These are phyloP conservation scores for Drosophila nikananu DNA, from an alignment of 1,140 invertebrate species.

Conservation along the genomic window DNA sequence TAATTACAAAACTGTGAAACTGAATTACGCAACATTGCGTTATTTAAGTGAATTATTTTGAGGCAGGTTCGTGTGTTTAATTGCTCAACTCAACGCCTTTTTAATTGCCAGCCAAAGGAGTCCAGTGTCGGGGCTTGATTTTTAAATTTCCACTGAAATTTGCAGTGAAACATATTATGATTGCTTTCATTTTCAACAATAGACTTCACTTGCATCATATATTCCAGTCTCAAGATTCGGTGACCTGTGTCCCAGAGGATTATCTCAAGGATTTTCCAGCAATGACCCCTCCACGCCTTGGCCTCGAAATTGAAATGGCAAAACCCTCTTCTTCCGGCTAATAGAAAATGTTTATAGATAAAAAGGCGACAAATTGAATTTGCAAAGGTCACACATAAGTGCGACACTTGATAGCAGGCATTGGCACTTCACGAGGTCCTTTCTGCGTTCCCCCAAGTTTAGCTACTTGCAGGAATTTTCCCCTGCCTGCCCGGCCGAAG, in stretches of 20 bases:
- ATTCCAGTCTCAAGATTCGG: background rate
- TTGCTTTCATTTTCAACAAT: constrained; percentile 9
- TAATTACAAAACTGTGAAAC: constrained; percentile 84
- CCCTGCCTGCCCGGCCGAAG: background rate
- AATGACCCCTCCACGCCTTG: constrained; percentile 15
- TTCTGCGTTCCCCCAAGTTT: background rate
- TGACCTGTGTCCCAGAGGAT: constrained; percentile 15
- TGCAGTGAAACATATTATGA: constrained; percentile 51
- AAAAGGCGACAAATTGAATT: constrained; percentile 84
- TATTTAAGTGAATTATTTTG: constrained; percentile 72
- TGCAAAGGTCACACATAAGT: constrained; percentile 82
- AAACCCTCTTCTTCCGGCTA: constrained; percentile 40
- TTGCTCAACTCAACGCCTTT: constrained; percentile 79
- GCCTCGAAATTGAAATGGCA: constrained; percentile 25
- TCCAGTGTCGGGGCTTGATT: constrained; percentile 17
- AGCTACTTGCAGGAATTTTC: constrained; percentile 58
- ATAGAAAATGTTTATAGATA: constrained; percentile 82
- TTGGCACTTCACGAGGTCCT: constrained; percentile 59
- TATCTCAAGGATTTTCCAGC: constrained; percentile 13
- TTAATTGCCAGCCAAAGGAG: constrained; percentile 62
- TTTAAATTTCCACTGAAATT: constrained; percentile 42
- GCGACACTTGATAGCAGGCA: constrained; percentile 76
- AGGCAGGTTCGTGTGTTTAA: constrained; percentile 75
- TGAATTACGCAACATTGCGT: constrained; percentile 82
- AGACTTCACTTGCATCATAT: constrained; percentile 49